Percentiles rank a stretch among this genome's conserved stretches.
Conservation (phyloP, 2,797 vertebrate genomes). For the Mallotus villosus region DNA sequence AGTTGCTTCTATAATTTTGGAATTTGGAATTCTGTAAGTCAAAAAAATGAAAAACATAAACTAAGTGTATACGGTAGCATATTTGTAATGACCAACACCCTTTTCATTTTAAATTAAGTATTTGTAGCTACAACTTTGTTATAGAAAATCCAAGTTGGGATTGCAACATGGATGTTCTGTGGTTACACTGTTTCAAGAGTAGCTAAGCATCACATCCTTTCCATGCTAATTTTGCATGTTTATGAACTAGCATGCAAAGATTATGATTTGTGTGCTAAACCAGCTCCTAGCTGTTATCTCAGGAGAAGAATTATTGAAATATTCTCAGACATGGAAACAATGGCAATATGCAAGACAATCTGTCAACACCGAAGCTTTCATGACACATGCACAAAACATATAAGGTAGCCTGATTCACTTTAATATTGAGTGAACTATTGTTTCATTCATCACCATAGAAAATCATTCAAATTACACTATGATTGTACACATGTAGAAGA, state of each 20-base stretch:
- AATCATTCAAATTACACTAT: no score
- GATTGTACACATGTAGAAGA: no score
- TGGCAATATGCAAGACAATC: slow-evolving; percentile 9
- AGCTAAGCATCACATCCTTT: slow-evolving; percentile 60
- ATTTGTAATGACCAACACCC: slow-evolving; percentile 60
- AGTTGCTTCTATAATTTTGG: slow-evolving; percentile 35
- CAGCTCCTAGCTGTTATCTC: no score
- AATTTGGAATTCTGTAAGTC: slow-evolving; percentile 37
- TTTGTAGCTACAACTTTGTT: slow-evolving; percentile 61
- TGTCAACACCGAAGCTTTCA: no score
- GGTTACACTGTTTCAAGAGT: slow-evolving; percentile 40
- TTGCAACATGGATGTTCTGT: slow-evolving; percentile 66
- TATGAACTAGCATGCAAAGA: slow-evolving; percentile 65
- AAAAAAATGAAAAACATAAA: slow-evolving; percentile 64
- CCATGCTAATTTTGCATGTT: slow-evolving; percentile 63
- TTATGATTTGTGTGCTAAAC: slow-evolving; percentile 42
- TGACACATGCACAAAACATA: no score
- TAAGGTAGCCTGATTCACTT: no score
- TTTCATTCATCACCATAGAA: no score
- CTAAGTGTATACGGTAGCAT: slow-evolving; percentile 53
- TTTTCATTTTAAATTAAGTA: slow-evolving; percentile 67
- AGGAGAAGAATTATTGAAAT: slow-evolving; percentile 37
- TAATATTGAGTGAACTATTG: no score
- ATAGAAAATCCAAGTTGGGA: slow-evolving; percentile 71
- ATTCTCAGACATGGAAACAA: slow-evolving; percentile 56